phyloP scores from a whole-genome alignment of 2,113 vertebrate genomes.

The Vireo altiloquus region DNA sequence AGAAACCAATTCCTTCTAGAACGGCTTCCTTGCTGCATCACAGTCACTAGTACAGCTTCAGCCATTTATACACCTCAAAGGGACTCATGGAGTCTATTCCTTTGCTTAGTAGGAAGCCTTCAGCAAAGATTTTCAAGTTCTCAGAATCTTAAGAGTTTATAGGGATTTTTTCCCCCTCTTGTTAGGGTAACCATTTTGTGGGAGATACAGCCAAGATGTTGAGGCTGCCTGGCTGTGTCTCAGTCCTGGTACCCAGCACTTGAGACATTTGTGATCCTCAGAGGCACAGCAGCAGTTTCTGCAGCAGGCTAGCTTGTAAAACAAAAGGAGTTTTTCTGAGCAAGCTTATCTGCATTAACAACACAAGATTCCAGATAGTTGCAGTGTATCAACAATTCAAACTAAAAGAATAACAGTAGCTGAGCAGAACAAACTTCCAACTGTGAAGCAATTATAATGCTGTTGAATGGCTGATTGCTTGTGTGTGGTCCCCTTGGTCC shows the following conservation, averaged over 20 bases:
- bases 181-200: background rate
- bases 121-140: constrained; percentile 17
- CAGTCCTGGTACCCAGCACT: background rate
- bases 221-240: background rate
- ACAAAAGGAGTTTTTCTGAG: constrained; percentile 49
- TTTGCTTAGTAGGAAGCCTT: background rate
- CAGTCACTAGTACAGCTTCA: background rate
- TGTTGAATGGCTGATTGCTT: constrained; percentile 59
- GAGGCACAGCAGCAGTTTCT: background rate
- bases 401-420: constrained; percentile 68
- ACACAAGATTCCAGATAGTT: constrained; percentile 58
- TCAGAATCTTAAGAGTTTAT: background rate
- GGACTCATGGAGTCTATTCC: background rate
- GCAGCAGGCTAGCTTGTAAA: background rate
- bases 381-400: constrained; percentile 52
- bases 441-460: constrained; percentile 75
- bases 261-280: background rate
- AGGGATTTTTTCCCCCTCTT: constrained; percentile 7
- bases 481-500: constrained; percentile 67
- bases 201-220: background rate
- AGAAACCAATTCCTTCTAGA: background rate
- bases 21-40: background rate
- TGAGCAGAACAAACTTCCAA: constrained; percentile 70
- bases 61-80: background rate
- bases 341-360: constrained; percentile 49